Evolutionary conservation across 64 coral and sea anemone genomes (phyloP).

Genomic region (Montipora capricornis): DNA sequence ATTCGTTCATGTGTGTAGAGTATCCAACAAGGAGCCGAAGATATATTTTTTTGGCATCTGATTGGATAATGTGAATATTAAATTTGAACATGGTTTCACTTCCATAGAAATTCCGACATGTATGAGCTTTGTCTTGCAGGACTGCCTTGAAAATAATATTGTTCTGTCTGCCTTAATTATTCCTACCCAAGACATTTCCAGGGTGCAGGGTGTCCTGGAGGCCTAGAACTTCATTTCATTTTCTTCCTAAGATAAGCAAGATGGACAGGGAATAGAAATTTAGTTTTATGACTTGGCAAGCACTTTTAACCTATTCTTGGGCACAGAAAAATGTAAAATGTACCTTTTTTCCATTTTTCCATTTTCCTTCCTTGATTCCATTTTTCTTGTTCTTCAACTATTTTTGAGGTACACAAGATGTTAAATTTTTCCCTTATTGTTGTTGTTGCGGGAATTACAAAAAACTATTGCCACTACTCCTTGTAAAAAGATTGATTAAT

Average conservation of each 20-base stretch:
- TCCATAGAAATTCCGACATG: neutral
- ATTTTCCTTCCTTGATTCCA: neutral
- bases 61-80: neutral
- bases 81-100: neutral
- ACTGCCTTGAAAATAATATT: neutral
- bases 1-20: slow-evolving; percentile 2
- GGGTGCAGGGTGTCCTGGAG: slow-evolving; percentile 5
- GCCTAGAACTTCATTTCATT: neutral
- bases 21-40: neutral
- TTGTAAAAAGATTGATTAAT: slow-evolving; percentile 11
- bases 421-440: neutral
- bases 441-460: slow-evolving; percentile 7
- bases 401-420: slow-evolving; percentile 4
- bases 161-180: neutral
- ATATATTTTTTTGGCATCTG: neutral
- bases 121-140: neutral
- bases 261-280: slow-evolving; percentile 7
- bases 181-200: neutral
- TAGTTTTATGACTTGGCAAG: slow-evolving; percentile 11
- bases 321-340: slow-evolving; percentile 4
- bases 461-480: neutral
- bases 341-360: neutral
- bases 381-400: neutral
- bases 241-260: neutral
- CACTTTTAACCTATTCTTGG: slow-evolving; percentile 1